Conservation (phyloP, 2,797 vertebrate species). For the Clarias platycephalus region DNA sequence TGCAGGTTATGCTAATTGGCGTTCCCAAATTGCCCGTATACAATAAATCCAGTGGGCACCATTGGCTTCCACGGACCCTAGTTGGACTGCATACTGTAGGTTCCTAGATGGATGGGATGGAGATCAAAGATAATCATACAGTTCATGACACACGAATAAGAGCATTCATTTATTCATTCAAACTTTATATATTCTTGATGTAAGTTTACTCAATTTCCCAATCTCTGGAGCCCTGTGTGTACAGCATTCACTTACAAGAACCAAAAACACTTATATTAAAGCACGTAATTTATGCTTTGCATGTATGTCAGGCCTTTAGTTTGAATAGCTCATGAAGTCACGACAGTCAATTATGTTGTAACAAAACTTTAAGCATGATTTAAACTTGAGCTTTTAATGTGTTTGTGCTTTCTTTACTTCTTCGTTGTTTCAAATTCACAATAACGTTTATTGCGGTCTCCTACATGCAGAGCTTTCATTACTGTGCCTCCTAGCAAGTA, state of each 20-base stretch:
- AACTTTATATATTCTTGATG: no score
- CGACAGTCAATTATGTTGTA: neutral
- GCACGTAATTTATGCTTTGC: no score
- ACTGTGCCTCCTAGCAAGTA: neutral
- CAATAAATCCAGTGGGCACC: no score
- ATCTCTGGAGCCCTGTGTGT: neutral
- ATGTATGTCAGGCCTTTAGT: neutral
- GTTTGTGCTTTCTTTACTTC: neutral
- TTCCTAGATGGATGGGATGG: neutral
- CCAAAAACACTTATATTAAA: no score
- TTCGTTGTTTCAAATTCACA: neutral
- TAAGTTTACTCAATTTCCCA: no score
- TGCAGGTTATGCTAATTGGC: no score
- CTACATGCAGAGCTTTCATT: neutral
- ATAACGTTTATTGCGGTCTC: neutral
- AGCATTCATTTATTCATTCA: neutral
- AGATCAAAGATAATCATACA: neutral
- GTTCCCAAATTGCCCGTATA: no score
- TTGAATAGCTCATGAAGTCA: neutral
- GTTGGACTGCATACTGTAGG: no score
- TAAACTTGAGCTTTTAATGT: neutral
- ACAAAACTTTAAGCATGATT: neutral
- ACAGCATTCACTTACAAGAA: no score
- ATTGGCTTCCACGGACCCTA: no score
- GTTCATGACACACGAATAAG: neutral